These are phyloP conservation scores for Trichogramma dendrolimi DNA, from an alignment of 2,888 invertebrate genomes.

Conservation along the genomic window DNA sequence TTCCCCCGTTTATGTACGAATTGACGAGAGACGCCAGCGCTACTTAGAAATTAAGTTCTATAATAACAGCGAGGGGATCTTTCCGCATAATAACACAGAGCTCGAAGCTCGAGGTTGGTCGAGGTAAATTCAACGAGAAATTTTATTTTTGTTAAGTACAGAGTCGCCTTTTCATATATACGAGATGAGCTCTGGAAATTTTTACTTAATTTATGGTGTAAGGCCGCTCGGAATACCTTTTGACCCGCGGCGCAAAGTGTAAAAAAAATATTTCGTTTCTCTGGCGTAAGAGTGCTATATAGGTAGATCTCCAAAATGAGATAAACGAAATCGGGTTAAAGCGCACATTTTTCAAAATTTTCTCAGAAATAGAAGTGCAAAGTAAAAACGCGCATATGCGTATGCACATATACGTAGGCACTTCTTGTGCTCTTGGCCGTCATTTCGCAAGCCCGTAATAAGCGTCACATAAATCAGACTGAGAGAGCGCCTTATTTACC, in stretches of 20 bases:
- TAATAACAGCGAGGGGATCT: too few relatives aligned
- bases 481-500: too few relatives aligned
- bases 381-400: too few relatives aligned
- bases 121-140: not conserved
- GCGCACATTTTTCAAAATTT: conserved; percentile 17
- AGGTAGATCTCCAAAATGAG: not conserved
- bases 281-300: too few relatives aligned
- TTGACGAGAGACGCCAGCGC: too few relatives aligned
- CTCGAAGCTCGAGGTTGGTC: too few relatives aligned
- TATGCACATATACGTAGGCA: too few relatives aligned
- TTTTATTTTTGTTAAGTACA: conserved; percentile 2
- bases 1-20: too few relatives aligned
- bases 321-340: conserved; percentile 20
- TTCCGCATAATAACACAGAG: too few relatives aligned
- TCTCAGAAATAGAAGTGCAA: not conserved
- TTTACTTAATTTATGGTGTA: conserved; percentile 14
- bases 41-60: too few relatives aligned
- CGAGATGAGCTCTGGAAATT: conserved; percentile 8
- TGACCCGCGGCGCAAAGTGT: conserved; percentile 19
- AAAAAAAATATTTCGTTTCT: not conserved
- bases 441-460: conserved; percentile 7
- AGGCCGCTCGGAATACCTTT: conserved; percentile 7
- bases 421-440: too few relatives aligned
- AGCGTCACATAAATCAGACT: conserved; percentile 10
- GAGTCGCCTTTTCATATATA: conserved; percentile 3